Conservation (phyloP, 2,888 invertebrate genomes). For the Cantharis rufa region DNA sequence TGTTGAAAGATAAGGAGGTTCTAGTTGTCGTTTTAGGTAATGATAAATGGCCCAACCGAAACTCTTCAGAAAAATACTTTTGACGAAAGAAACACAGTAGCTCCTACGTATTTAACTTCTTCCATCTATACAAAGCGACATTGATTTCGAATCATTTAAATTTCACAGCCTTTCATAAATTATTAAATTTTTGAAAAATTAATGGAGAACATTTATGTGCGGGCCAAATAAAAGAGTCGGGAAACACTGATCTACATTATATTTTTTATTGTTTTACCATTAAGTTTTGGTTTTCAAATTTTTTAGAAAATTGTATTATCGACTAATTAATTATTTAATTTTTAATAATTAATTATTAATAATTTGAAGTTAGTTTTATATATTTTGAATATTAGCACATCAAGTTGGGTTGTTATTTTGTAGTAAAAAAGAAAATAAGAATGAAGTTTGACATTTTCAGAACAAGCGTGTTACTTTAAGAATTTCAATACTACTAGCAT, state of each 20-base stretch:
- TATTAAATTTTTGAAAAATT: not conserved
- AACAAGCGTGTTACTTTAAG: not conserved
- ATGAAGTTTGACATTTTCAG: not conserved
- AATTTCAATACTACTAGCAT: not conserved
- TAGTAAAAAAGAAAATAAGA: not conserved
- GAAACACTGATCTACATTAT: no score
- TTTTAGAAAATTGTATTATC: no score
- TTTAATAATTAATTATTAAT: no score
- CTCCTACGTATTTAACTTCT: not conserved
- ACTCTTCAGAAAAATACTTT: constrained; percentile 1
- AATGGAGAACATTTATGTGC: not conserved
- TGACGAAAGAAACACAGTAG: constrained; percentile 5
- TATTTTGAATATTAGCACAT: no score
- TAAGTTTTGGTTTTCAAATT: no score
- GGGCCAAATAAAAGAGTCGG: no score
- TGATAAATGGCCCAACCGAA: constrained; percentile 6
- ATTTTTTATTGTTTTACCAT: no score
- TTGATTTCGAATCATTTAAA: not conserved
- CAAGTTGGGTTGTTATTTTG: not conserved
- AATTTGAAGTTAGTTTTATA: no score
- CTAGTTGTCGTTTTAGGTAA: constrained; percentile 10
- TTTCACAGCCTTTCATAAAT: not conserved
- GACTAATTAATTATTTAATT: no score
- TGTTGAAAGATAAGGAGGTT: constrained; percentile 7
- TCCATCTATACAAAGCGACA: not conserved